Conservation (phyloP, 2,113 vertebrate genomes). For the Sorex araneus region DNA sequence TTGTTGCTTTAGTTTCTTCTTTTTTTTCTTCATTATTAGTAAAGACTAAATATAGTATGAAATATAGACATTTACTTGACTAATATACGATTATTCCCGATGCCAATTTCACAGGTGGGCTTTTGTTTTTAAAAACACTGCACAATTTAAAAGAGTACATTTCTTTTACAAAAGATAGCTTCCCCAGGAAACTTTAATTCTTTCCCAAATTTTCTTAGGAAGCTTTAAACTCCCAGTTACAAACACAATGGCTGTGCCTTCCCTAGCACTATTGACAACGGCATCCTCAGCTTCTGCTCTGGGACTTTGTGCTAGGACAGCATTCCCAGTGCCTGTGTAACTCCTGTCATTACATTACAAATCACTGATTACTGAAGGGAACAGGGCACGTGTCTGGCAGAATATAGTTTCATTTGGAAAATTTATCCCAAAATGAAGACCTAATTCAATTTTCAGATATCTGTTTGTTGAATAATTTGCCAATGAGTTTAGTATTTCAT, state of each 20-base stretch:
- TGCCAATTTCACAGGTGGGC: background rate
- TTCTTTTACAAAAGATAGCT: background rate
- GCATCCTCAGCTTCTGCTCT: background rate
- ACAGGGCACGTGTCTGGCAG: constrained; percentile 29
- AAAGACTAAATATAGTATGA: background rate
- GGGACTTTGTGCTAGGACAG: background rate
- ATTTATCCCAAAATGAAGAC: constrained; percentile 72
- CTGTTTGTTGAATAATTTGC: constrained; percentile 78
- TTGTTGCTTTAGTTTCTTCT: background rate
- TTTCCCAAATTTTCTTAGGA: constrained; percentile 45
- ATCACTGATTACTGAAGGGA: constrained; percentile 58
- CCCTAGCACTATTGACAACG: background rate
- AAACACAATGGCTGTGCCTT: background rate
- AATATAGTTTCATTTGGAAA: constrained; percentile 46
- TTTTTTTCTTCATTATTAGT: background rate
- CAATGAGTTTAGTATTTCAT: constrained; percentile 73
- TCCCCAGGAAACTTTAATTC: background rate
- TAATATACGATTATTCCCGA: background rate
- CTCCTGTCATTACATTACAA: constrained; percentile 56
- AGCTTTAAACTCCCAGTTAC: background rate
- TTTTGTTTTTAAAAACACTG: constrained; percentile 46
- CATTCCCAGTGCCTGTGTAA: background rate
- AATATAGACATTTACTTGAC: background rate
- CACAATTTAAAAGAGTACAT: constrained; percentile 23
- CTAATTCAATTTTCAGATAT: constrained; percentile 72